Conservation (phyloP, 2,888 invertebrate species). For the Psococerastis gibbosa region DNA sequence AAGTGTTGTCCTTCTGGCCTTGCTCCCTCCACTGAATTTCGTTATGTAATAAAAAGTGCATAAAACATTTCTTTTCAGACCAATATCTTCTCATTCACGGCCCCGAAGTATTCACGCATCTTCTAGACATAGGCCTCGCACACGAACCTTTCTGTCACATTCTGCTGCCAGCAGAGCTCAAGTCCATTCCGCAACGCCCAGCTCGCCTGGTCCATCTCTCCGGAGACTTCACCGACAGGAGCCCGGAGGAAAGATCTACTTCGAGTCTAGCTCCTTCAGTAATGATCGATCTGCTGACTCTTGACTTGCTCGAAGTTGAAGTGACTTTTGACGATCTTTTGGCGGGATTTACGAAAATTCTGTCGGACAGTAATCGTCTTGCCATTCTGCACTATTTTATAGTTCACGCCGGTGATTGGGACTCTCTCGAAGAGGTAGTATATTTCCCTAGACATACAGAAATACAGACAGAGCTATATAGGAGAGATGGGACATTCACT, state of each 20-base stretch:
- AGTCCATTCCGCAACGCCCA: not conserved
- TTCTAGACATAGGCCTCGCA: conserved; percentile 62
- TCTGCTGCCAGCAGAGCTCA: conserved; percentile 24
- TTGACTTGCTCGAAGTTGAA: conserved; percentile 46
- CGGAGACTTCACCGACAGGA: conserved; percentile 3
- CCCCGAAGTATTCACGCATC: conserved; percentile 65
- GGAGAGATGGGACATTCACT: no score
- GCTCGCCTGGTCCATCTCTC: not conserved
- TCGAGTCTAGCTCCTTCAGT: conserved; percentile 8
- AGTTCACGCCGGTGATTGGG: conserved; percentile 54
- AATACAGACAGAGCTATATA: no score
- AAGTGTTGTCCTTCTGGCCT: not conserved
- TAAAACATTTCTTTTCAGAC: conserved; percentile 29
- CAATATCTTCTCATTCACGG: conserved; percentile 67
- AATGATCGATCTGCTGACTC: conserved; percentile 45
- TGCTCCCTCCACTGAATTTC: no score
- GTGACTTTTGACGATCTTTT: conserved; percentile 20
- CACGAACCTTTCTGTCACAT: conserved; percentile 74
- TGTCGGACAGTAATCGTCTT: conserved; percentile 47
- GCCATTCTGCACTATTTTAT: conserved; percentile 69
- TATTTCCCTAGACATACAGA: no score
- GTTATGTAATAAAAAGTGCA: conserved; percentile 11
- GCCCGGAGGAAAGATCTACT: not conserved
- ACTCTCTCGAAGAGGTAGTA: conserved; percentile 53
- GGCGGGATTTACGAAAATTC: conserved; percentile 46